Percentiles rank a stretch among this genome's conserved stretches.
These are phyloP conservation scores for Oceanodroma tethys DNA, from an alignment of 2,113 vertebrate genomes.

Conservation along the genomic window DNA sequence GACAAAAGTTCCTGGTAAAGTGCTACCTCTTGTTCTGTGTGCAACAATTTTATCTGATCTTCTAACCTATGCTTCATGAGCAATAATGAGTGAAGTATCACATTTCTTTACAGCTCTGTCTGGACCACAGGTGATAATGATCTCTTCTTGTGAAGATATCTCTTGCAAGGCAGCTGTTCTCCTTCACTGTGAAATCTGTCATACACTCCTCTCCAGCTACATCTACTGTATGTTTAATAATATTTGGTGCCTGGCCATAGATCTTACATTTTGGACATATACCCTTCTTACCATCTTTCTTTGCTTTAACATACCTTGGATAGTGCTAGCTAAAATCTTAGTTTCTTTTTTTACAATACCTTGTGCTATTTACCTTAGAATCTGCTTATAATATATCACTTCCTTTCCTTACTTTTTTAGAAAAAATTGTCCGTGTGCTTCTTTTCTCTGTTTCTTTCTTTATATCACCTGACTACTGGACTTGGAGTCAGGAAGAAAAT, in stretches of 20 bases:
- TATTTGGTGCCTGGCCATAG: background rate
- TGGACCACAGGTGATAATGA: constrained; percentile 24
- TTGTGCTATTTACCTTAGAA: background rate
- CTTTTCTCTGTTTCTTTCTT: background rate
- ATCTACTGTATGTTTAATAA: background rate
- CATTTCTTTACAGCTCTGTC: constrained; percentile 6
- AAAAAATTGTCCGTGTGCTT: background rate
- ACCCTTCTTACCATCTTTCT: background rate
- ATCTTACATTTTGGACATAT: background rate
- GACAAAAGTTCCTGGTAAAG: background rate
- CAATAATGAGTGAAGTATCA: constrained; percentile 4
- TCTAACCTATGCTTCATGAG: background rate
- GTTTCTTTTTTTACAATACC: background rate
- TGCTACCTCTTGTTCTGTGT: background rate
- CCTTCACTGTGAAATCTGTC: background rate
- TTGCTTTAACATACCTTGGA: background rate
- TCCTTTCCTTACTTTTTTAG: background rate
- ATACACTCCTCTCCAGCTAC: background rate
- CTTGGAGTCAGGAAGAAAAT: background rate
- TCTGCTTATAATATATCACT: background rate
- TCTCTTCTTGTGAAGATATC: background rate
- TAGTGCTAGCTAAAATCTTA: background rate
- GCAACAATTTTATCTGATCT: constrained; percentile 22
- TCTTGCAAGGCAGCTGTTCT: background rate
- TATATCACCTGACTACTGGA: background rate